A percentile compares a stretch with the other conserved stretches of the same genome.
Conservation (phyloP, 2,797 vertebrate genomes). For the Lagodon rhomboides region DNA sequence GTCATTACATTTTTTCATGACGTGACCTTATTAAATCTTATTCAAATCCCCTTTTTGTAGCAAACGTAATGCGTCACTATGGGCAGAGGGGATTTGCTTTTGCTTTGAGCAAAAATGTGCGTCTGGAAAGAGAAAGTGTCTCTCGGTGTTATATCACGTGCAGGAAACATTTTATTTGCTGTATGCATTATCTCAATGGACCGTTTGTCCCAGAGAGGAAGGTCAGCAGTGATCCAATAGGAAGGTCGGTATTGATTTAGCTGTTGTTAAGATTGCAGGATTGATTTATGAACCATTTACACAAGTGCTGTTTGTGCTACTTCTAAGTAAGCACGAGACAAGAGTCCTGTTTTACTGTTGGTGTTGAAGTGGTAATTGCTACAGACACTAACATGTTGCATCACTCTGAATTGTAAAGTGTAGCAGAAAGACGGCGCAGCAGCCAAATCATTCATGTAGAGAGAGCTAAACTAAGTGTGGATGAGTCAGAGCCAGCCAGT, state of each 20-base stretch:
- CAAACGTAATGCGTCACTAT: constrained; percentile 48
- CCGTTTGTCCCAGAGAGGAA: constrained; percentile 56
- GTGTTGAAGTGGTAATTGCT: constrained; percentile 26
- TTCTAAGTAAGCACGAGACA: constrained; percentile 29
- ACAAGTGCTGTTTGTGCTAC: constrained; percentile 43
- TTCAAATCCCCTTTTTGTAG: constrained; percentile 60
- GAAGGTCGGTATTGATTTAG: constrained; percentile 56
- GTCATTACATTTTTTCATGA: constrained; percentile 39
- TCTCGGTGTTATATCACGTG: constrained; percentile 8
- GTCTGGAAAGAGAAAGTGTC: constrained; percentile 7
- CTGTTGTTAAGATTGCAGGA: constrained; percentile 34
- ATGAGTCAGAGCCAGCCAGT: constrained; percentile 67
- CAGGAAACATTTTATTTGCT: constrained; percentile 54
- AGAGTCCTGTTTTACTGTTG: constrained; percentile 31
- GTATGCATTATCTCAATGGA: constrained; percentile 52
- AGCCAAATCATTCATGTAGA: constrained; percentile 40
- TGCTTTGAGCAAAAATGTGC: constrained; percentile 21
- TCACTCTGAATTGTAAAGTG: constrained; percentile 29
- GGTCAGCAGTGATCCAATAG: constrained; percentile 50
- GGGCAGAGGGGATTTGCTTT: constrained; percentile 47
- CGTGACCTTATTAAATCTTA: constrained; percentile 54
- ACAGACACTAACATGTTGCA: constrained; percentile 32
- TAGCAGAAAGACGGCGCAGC: constrained; percentile 27
- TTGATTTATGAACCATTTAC: constrained; percentile 66
- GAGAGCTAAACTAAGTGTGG: constrained; percentile 27